Base-by-base conservation (phyloP, 2,888 invertebrate species). In the Caenorhabditis zanzibari region DNA sequence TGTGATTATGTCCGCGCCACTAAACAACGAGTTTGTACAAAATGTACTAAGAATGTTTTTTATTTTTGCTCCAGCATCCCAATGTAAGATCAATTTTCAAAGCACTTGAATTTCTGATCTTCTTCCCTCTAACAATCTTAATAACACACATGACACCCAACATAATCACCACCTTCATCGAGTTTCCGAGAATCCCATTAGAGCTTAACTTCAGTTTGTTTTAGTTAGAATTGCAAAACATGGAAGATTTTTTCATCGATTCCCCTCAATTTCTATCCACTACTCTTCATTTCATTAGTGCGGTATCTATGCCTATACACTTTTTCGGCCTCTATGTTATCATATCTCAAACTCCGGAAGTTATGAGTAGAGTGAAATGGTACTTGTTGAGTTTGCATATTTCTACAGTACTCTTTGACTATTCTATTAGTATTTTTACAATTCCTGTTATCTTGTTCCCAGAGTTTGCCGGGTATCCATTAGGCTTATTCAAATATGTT, bases 381-480 rank as follows among this genome's bases (percentile, higher is more conserved):
- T 69, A 69, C n/a, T 32, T 69, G 28, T 7, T 56, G 5, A 26
- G 38, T 41, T 19, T 69, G 14, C 54, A 69, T 24, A 5, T 54
- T 0, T 56, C 32, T n/a, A 69, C 54, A 9, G 54, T 69, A 19
- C 35, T 56, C 10, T 69, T 69, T 9, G 68, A 69, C 35, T 69
- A 56, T 24, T 56, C 54, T 2, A 41, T 69, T 6, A 54, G 52
- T 38, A 6, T 69, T 12, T n/a, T 69, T 6, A 38, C 16, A 16
- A 38, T 69, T 19, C 68, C 68, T 2, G 28, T 69, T 1, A 41
- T 69, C 9, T 24, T 69, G 19, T 52, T 69, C 10, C 68, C 68
- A 1, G 68, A 52, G n/a, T 54, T 38, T 22, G 68, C 68, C 14
- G 68, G 68, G 12, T 54, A 54, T 54, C 54, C 68, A 5, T n/a